These are phyloP conservation scores for Gymnocheta viridis DNA, from an alignment of 2,888 invertebrate genomes.

Conservation along the genomic window DNA sequence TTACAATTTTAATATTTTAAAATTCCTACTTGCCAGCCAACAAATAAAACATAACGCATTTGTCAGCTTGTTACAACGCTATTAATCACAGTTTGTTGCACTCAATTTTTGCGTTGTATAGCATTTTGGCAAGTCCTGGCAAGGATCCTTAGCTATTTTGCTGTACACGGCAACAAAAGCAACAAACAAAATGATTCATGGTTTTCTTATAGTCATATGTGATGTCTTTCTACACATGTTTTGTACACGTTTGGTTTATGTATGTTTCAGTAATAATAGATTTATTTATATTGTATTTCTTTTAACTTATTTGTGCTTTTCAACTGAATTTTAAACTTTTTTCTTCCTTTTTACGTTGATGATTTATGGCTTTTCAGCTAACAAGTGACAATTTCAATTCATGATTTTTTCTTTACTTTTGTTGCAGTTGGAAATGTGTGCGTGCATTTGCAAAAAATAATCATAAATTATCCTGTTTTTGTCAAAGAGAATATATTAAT, in stretches of 20 bases:
- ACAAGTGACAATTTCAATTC: constrained; percentile 71
- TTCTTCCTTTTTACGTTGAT: constrained; percentile 51
- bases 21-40: constrained; percentile 26
- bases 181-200: constrained; percentile 63
- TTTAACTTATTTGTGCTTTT: constrained; percentile 44
- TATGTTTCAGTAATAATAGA: constrained; percentile 57
- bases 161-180: background rate
- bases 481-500: constrained; percentile 67
- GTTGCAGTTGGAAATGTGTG: constrained; percentile 21
- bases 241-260: constrained; percentile 9
- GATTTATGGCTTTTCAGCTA: constrained; percentile 68
- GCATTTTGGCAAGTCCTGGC: constrained; percentile 35
- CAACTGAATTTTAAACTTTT: constrained; percentile 62
- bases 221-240: constrained; percentile 66
- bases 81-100: constrained; percentile 72
- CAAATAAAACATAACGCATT: constrained; percentile 66
- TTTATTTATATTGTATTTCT: constrained; percentile 66
- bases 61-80: constrained; percentile 68
- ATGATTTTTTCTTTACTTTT: constrained; percentile 47
- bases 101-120: constrained; percentile 56
- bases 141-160: constrained; percentile 44
- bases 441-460: constrained; percentile 65
- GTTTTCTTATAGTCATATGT: constrained; percentile 63
- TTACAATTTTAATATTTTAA: constrained; percentile 61
- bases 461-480: constrained; percentile 72